phyloP scores from a whole-genome alignment of 2,113 vertebrate species.

The Malurus elegans region DNA sequence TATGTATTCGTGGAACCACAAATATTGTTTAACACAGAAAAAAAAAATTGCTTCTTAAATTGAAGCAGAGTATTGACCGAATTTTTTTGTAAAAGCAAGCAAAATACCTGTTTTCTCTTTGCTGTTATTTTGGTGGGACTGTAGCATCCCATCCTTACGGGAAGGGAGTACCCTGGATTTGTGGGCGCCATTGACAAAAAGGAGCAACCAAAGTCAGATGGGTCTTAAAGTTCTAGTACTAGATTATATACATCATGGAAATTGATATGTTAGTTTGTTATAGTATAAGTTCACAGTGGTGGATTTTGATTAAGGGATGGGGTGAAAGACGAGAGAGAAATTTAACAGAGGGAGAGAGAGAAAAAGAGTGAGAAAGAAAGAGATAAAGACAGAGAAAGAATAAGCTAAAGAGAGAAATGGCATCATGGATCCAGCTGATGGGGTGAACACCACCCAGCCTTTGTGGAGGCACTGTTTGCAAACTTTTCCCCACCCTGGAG shows the following conservation, averaged over 20 bases:
- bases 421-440: neutral
- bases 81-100: neutral
- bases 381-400: no score
- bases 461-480: neutral
- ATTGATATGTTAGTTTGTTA: neutral
- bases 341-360: neutral
- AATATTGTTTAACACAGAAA: neutral
- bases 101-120: neutral
- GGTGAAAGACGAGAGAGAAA: neutral
- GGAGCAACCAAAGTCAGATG: neutral
- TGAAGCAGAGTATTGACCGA: neutral
- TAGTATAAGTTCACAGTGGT: no score
- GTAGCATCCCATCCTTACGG: neutral
- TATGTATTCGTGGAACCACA: neutral
- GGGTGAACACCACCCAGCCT: accelerated
- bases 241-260: neutral
- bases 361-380: neutral
- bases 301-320: neutral
- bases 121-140: neutral
- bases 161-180: neutral
- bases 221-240: neutral
- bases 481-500: neutral
- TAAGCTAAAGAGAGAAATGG: neutral
- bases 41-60: neutral
- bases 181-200: neutral